Evolutionary conservation across 2,113 vertebrate genomes (phyloP).

Genomic region (Eulemur macaco): DNA sequence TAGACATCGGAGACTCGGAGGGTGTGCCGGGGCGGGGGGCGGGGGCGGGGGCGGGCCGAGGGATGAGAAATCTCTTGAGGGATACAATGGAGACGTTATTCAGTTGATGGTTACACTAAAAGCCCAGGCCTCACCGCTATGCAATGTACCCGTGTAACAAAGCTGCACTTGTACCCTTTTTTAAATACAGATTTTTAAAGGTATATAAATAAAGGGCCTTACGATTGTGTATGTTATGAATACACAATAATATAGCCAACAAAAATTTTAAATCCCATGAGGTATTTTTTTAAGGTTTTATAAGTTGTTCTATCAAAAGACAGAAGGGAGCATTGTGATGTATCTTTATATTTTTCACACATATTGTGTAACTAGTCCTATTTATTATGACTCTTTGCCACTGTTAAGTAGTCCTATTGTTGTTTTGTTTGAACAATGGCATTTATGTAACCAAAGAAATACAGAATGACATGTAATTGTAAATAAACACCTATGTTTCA

Average conservation of each 20-base stretch:
- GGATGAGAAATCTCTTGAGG: too few species aligned
- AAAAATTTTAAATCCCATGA: neutral
- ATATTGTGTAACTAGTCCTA: neutral
- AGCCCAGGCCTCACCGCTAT: too few species aligned
- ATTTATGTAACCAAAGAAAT: neutral
- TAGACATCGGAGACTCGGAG: too few species aligned
- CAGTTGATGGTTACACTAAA: too few species aligned
- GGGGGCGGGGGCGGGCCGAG: too few species aligned
- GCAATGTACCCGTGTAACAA: too few species aligned
- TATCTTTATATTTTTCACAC: neutral
- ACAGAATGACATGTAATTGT: neutral
- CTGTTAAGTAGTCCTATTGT: neutral
- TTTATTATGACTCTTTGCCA: neutral
- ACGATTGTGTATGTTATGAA: neutral
- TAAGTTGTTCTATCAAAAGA: neutral
- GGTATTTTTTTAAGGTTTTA: neutral
- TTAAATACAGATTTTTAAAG: too few species aligned
- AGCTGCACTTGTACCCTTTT: too few species aligned
- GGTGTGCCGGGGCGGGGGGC: too few species aligned
- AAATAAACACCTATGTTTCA: neutral
- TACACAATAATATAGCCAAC: neutral
- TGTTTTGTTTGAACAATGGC: neutral
- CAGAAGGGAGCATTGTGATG: neutral
- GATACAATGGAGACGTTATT: too few species aligned
- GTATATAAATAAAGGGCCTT: too few species aligned